Base-by-base conservation (phyloP, 2,797 vertebrate species). In the Champsocephalus esox region DNA sequence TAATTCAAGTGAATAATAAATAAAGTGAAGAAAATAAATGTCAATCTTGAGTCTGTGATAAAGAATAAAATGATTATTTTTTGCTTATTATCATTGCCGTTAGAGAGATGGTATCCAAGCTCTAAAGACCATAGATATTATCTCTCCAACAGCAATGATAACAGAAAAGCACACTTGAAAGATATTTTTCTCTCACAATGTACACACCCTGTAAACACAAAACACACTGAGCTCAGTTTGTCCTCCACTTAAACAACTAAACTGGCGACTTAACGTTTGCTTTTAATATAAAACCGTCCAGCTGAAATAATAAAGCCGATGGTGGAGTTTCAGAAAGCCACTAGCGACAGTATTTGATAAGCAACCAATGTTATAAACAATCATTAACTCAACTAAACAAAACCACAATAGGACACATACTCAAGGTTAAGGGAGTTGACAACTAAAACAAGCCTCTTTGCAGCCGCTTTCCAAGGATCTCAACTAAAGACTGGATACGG, bases 151-250 rank as follows among this genome's bases (percentile, higher is more conserved):
- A 38, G 34, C 34, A 6, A 6, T 2, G 34, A 38, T 38, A 38
- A 38, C 2, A 38, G 34, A 38, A 54, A 48, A 19, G 48, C 8
- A n/a, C n/a, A 41, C 7, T 19, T 12, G 49, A 19, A 44, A 10
- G 19, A 7, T 3, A 11, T 4, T 16, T 9, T 55, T 46, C 34
- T 9, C 5, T 12, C 55, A 46, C 21, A 12, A 43, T 43, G 49
- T 38, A 49, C 49, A 50, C 44, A 56, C 4, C 9, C 38, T 2
- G 62, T 16, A 49, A 79, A 62, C 43, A 68, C 21, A 21, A 21
- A 21, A 21, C 21, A 21, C 21, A 21, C 21, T 66, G 32, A 65
- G 46, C 75, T 65, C 21, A 16, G n/a, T 66, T 51, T 34, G 41
- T 50, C 54, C 9, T 16, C 24, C 11, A 6, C 16, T 17, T 13